These are phyloP conservation scores for Pseudopleuronectes americanus DNA, from an alignment of 2,797 vertebrate species.

Conservation along the genomic window DNA sequence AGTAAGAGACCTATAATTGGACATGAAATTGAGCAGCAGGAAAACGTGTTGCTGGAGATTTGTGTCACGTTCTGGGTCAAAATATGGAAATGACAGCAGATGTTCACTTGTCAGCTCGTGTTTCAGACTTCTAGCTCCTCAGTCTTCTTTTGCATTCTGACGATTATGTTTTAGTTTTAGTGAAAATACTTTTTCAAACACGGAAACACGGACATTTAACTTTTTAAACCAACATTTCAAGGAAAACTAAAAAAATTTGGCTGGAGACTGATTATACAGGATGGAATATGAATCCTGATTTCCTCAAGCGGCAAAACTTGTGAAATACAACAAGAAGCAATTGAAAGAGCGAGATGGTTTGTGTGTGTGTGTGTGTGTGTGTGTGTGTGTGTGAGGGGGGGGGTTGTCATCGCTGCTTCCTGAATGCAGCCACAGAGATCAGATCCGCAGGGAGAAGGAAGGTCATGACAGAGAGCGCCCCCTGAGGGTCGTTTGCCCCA, in stretches of 20 bases:
- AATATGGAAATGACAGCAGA: constrained; percentile 16
- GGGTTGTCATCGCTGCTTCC: constrained; percentile 65
- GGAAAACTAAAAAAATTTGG: too few relatives aligned
- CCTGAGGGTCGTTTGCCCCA: too few relatives aligned
- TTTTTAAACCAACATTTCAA: not conserved
- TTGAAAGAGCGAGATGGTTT: constrained; percentile 35
- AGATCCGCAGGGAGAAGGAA: constrained; percentile 37
- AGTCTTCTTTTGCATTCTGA: not conserved
- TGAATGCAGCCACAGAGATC: constrained; percentile 58
- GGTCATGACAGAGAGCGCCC: not conserved
- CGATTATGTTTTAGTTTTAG: not conserved
- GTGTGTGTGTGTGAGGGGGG: too few relatives aligned
- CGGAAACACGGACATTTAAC: not conserved
- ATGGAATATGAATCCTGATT: constrained; percentile 31
- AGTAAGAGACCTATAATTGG: constrained; percentile 39
- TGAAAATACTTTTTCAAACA: too few relatives aligned
- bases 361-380: constrained; percentile 22
- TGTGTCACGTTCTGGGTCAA: constrained; percentile 21
- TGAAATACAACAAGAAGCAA: constrained; percentile 21
- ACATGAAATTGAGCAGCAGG: constrained; percentile 17
- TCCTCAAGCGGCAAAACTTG: constrained; percentile 32
- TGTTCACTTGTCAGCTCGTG: constrained; percentile 11
- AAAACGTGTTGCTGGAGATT: not conserved
- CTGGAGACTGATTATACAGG: constrained; percentile 21
- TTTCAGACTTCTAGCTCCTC: not conserved